A percentile compares a stretch with the other conserved stretches of the same genome.
These are phyloP conservation scores for Hypomecis atomaria DNA, from an alignment of 2,888 invertebrate species.

Conservation along the genomic window DNA sequence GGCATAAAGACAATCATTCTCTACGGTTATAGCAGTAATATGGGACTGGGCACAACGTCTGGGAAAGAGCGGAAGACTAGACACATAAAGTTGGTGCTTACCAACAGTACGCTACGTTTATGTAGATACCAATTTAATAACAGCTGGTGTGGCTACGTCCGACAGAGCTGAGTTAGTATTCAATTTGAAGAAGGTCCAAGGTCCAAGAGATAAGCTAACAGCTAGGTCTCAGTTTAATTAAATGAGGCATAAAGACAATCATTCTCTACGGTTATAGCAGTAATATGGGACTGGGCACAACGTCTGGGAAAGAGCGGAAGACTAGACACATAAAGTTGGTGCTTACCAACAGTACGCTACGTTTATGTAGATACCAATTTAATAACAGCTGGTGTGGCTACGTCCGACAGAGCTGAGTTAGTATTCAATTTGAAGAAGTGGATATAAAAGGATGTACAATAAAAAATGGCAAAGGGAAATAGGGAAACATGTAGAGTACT, in stretches of 20 bases:
- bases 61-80: slow-evolving; percentile 53
- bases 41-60: slow-evolving; percentile 32
- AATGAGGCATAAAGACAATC: slow-evolving; percentile 18
- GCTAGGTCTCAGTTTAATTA: slow-evolving; percentile 45
- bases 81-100: slow-evolving; percentile 53
- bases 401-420: neutral
- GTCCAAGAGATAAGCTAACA: too few relatives aligned
- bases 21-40: slow-evolving; percentile 9
- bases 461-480: too few relatives aligned
- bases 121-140: neutral
- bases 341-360: neutral
- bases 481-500: too few relatives aligned
- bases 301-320: slow-evolving; percentile 45
- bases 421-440: too few relatives aligned
- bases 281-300: slow-evolving; percentile 14
- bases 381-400: neutral
- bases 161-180: too few relatives aligned
- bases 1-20: slow-evolving; percentile 7
- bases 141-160: neutral
- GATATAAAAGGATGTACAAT: too few relatives aligned
- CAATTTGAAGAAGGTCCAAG: too few relatives aligned
- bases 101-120: slow-evolving; percentile 1
- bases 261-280: slow-evolving; percentile 4
- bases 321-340: slow-evolving; percentile 62
- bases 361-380: neutral